Percentiles rank a stretch among this genome's conserved stretches.
Evolutionary conservation across 2,113 vertebrate genomes (phyloP).

Genomic region (Paedocypris sp.): DNA sequence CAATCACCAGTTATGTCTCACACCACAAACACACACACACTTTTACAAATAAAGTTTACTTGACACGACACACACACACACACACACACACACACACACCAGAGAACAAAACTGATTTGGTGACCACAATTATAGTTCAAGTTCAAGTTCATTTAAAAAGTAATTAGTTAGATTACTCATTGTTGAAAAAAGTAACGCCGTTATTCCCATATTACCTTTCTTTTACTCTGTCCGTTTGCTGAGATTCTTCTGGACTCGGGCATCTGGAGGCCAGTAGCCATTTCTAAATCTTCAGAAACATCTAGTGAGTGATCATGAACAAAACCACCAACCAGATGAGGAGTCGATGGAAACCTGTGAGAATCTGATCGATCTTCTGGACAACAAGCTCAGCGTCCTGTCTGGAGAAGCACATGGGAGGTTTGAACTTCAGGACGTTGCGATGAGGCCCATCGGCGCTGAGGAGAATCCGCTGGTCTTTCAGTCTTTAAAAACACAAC

Average conservation of each 20-base stretch:
- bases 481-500: conserved; percentile 63
- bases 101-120: no score
- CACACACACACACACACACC: no score
- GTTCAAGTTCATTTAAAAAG: no score
- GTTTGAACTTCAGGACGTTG: conserved; percentile 93
- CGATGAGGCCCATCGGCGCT: conserved; percentile 88
- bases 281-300: conserved; percentile 71
- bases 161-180: no score
- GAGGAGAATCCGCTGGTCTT: conserved; percentile 74
- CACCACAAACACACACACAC: no score
- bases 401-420: conserved; percentile 83
- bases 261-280: conserved; percentile 44
- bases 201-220: no score
- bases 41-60: no score
- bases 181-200: no score
- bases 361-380: conserved; percentile 70
- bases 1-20: no score
- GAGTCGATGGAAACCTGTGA: conserved; percentile 76
- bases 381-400: conserved; percentile 76
- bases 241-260: background rate
- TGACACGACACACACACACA: no score
- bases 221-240: conserved; percentile 46
- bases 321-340: background rate
- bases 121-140: no score
- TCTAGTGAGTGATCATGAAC: background rate